Base-by-base conservation (phyloP, 2,797 vertebrate genomes). In the Eptatretus atami region DNA sequence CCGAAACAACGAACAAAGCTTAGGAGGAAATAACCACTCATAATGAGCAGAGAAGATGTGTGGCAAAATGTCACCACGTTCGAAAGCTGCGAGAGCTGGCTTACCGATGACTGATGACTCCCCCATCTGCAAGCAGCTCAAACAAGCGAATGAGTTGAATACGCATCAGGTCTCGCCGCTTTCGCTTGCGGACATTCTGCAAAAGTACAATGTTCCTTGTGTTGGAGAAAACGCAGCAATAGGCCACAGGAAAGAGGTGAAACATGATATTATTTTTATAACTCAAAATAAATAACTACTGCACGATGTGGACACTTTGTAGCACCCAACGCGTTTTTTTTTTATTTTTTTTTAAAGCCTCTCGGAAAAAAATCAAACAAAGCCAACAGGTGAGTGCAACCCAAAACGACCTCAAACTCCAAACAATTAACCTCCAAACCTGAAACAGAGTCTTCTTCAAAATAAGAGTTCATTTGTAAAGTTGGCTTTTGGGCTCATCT, bases 121-220 rank as follows among this genome's bases (percentile, higher is more conserved):
- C 92, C 72, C 85, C 86, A 77, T 95, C 92, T 67, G 92, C 92
- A 74, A 98, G 74, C 71, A 98, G 79, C 73, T 98, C 92, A 78
- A 98, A 98, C 76, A 98, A 96, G 73, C 92, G 81, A 73, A 96
- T 88, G 76, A 98, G 82, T 63, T 98, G 92, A 71, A 98, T 86
- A 73, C 90, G 79, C 73, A 98, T 82, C 78, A 98, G 81, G 75
- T 98, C 92, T 68, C 92, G 86, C 76, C 90, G 85, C 84, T 88
- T 79, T 81, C 90, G 86, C 54, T 90, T 83, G 71, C 96, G 95
- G 90, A 96, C 86, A 72, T 98, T 98, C 92, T 98, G 14, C 12
- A 69, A 61, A 25, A 44, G 31, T 44, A 44, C 31, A 44, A 44
- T 72, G 61, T 67, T 54, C 70, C 71, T 57, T 70, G 72, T 70